Conservation (phyloP, 1,140 invertebrate genomes). For the Zeugodacus cucurbitae region DNA sequence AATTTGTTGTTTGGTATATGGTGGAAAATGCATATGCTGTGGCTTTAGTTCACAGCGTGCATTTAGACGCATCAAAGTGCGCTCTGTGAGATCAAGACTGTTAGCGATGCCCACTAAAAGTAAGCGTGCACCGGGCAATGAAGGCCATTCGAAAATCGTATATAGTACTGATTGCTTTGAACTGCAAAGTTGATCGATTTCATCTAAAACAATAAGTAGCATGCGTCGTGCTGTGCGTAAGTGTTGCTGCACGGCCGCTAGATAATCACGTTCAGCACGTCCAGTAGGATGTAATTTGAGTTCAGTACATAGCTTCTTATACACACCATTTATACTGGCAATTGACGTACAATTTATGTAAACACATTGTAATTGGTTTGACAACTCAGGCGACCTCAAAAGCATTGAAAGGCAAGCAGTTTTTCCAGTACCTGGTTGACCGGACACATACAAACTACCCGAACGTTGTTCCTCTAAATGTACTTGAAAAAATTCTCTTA, state of each 20-base stretch:
- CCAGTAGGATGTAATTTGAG: conserved; percentile 70
- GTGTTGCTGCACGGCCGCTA: conserved; percentile 75
- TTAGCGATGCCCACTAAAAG: conserved; percentile 95
- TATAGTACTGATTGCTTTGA: conserved; percentile 91
- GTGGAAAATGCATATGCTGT: conserved; percentile 87
- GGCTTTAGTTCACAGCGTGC: conserved; percentile 77
- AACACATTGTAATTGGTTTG: conserved; percentile 73
- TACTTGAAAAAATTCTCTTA: conserved; percentile 76
- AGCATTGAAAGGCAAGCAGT: conserved; percentile 86
- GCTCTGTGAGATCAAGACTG: conserved; percentile 93
- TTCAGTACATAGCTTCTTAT: conserved; percentile 76
- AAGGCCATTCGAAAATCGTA: conserved; percentile 94
- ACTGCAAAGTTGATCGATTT: conserved; percentile 88
- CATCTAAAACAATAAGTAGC: conserved; percentile 91
- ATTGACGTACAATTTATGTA: conserved; percentile 87
- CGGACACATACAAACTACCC: conserved; percentile 91
- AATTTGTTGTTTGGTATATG: conserved; percentile 92
- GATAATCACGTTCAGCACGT: conserved; percentile 71
- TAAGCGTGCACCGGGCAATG: conserved; percentile 75
- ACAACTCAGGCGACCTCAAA: conserved; percentile 72
- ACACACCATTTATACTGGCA: conserved; percentile 79
- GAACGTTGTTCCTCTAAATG: conserved; percentile 76
- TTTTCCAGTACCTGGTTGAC: conserved; percentile 95
- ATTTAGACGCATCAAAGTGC: conserved; percentile 88
- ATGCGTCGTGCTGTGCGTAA: conserved; percentile 75